These are phyloP conservation scores for Melanostoma scalare DNA, from an alignment of 2,888 invertebrate species.

Conservation along the genomic window DNA sequence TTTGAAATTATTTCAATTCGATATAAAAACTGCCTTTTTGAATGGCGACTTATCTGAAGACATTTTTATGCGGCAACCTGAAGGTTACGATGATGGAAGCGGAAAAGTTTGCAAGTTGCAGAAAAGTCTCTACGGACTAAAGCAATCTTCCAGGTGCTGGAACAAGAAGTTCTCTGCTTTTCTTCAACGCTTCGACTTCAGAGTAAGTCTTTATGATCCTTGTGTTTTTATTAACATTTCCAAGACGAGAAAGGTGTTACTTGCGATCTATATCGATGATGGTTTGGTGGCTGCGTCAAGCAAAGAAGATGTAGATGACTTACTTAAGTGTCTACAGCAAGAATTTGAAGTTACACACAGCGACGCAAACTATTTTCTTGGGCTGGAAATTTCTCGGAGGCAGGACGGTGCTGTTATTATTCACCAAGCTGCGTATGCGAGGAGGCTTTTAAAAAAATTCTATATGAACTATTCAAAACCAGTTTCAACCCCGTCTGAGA, in stretches of 20 bases:
- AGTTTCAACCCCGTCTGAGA: constrained; percentile 12
- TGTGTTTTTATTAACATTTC: constrained; percentile 28
- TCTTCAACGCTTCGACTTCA: constrained; percentile 32
- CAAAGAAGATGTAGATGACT: constrained; percentile 10
- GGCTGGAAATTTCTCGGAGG: constrained; percentile 14
- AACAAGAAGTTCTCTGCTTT: constrained; percentile 20
- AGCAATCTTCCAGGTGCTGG: constrained; percentile 28
- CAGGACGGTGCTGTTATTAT: constrained; percentile 5
- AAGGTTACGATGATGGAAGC: constrained; percentile 26
- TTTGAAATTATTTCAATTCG: too few relatives aligned
- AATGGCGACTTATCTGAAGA: too few relatives aligned
- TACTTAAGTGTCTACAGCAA: constrained; percentile 14
- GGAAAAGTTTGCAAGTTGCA: constrained; percentile 49
- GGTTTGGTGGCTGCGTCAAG: constrained; percentile 24
- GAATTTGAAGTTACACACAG: constrained; percentile 28
- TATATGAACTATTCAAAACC: constrained; percentile 18
- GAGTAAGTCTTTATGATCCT: constrained; percentile 17
- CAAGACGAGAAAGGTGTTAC: not conserved
- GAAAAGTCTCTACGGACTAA: constrained; percentile 34
- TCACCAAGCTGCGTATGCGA: constrained; percentile 17
- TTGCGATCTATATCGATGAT: constrained; percentile 37
- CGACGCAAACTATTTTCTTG: constrained; percentile 22
- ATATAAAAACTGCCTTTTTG: too few relatives aligned
- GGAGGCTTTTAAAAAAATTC: constrained; percentile 6
- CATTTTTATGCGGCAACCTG: constrained; percentile 34